A percentile compares a stretch with the other conserved stretches of the same genome.
Conservation (phyloP, 2,888 invertebrate species). For the Boloria selene region DNA sequence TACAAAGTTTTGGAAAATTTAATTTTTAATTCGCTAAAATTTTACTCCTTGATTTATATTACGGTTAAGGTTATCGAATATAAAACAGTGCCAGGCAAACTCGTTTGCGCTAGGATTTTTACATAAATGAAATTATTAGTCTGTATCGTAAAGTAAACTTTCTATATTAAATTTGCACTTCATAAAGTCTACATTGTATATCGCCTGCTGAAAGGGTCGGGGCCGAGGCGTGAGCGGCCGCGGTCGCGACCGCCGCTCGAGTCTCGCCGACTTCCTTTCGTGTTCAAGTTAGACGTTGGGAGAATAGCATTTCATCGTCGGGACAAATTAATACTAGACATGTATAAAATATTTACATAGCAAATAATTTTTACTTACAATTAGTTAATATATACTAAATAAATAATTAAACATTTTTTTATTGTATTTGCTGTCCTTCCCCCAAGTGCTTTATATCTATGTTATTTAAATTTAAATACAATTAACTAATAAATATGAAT, state of each 20-base stretch:
- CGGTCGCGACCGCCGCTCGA: constrained; percentile 24
- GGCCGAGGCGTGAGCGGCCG: constrained; percentile 25
- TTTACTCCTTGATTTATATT: constrained; percentile 81
- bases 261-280: constrained; percentile 61
- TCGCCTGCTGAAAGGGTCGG: constrained; percentile 59
- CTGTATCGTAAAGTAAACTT: constrained; percentile 78
- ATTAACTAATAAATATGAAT: constrained; percentile 77
- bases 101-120: constrained; percentile 81
- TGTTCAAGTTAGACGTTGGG: constrained; percentile 72
- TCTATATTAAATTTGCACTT: constrained; percentile 80
- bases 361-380: constrained; percentile 78
- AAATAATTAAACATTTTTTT: constrained; percentile 79
- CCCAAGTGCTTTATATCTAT: constrained; percentile 83
- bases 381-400: constrained; percentile 78
- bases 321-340: constrained; percentile 79
- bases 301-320: constrained; percentile 76
- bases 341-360: constrained; percentile 83
- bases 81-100: constrained; percentile 78
- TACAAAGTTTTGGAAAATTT: constrained; percentile 82
- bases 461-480: constrained; percentile 82
- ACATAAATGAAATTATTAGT: constrained; percentile 80
- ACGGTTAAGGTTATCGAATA: constrained; percentile 77
- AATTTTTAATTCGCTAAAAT: constrained; percentile 82
- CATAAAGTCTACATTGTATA: constrained; percentile 70
- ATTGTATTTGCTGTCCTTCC: constrained; percentile 84